Conservation (phyloP, 2,797 vertebrate genomes). For the Spheniscus humboldti region DNA sequence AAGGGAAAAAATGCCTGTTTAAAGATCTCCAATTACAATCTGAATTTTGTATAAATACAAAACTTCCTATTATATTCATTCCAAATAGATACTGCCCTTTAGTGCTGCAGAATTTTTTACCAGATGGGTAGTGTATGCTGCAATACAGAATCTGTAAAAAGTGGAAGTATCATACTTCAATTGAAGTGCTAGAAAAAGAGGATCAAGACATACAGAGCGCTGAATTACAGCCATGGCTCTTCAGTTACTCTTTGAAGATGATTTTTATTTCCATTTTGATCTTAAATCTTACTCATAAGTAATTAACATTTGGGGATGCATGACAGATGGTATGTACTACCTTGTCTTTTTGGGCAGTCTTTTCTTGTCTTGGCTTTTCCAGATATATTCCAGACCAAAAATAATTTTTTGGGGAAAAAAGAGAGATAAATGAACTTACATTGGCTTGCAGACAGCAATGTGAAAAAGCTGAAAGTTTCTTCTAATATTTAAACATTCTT, state of each 20-base stretch:
- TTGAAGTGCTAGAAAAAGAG: conserved; percentile 23
- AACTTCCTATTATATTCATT: not conserved
- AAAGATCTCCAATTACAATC: not conserved
- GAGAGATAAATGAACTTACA: not conserved
- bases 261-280: conserved; percentile 54
- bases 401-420: not conserved
- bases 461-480: not conserved
- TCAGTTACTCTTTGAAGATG: conserved; percentile 46
- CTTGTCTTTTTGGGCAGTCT: conserved; percentile 46
- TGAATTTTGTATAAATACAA: not conserved
- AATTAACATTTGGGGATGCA: conserved; percentile 55
- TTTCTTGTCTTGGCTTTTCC: conserved; percentile 31
- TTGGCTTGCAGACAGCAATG: not conserved
- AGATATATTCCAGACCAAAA: not conserved
- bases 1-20: not conserved
- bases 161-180: not conserved
- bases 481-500: not conserved
- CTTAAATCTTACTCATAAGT: conserved; percentile 29
- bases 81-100: not conserved
- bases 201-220: not conserved
- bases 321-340: conserved; percentile 49
- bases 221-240: conserved; percentile 39
- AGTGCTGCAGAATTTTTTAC: not conserved
- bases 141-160: not conserved
- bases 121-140: not conserved